These are phyloP conservation scores for Brenthis daphne DNA, from an alignment of 2,888 invertebrate species.

Conservation along the genomic window DNA sequence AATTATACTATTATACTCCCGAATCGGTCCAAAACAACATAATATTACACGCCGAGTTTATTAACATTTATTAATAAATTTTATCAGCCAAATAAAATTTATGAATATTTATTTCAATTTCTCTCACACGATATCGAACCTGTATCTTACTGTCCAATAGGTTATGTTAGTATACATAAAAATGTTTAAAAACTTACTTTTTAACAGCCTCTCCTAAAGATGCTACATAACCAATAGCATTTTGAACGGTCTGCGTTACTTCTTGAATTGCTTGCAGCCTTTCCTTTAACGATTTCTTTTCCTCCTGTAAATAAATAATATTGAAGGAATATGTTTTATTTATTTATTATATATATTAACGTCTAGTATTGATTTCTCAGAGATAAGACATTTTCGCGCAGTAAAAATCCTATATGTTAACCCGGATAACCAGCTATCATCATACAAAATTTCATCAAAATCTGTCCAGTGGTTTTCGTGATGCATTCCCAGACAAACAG, in stretches of 20 bases:
- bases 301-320: constrained; percentile 84
- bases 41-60: neutral
- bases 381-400: too few species aligned
- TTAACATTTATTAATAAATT: too few species aligned
- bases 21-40: too few species aligned
- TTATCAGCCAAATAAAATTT: neutral
- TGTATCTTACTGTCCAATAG: neutral
- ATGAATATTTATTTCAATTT: neutral
- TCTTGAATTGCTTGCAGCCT: constrained; percentile 97
- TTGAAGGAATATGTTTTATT: too few species aligned
- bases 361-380: too few species aligned
- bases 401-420: too few species aligned
- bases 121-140: neutral
- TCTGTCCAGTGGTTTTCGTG: too few species aligned
- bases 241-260: constrained; percentile 97
- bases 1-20: too few species aligned
- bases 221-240: constrained; percentile 96
- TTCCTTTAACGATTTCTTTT: constrained; percentile 97
- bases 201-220: constrained; percentile 96
- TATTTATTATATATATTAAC: too few species aligned
- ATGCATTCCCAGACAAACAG: too few species aligned
- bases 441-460: too few species aligned
- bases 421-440: too few species aligned
- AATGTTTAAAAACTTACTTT: constrained; percentile 85
- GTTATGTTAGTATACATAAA: neutral